A percentile compares a stretch with the other conserved stretches of the same genome.
Evolutionary conservation across 2,888 invertebrate species (phyloP).

Genomic region (Trachelus iudaicus): DNA sequence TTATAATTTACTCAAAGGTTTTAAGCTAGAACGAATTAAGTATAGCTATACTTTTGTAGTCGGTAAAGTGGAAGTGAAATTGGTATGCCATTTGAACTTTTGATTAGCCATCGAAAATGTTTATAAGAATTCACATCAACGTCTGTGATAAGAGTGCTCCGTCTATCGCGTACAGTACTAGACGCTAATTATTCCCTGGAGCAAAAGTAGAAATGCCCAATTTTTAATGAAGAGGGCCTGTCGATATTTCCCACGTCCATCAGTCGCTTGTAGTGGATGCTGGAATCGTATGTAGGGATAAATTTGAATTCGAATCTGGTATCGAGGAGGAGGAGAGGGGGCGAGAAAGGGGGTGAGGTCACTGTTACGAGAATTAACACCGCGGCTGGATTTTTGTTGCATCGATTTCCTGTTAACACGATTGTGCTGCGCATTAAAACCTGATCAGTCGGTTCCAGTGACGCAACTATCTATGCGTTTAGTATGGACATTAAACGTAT

Average conservation of each 20-base stretch:
- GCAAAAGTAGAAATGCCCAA: conserved; percentile 31
- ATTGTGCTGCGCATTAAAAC: conserved; percentile 28
- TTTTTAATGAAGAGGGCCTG: conserved; percentile 48
- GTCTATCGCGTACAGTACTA: conserved; percentile 9
- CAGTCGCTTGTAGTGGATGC: conserved; percentile 27
- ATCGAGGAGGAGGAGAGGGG: not conserved
- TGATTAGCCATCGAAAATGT: not conserved
- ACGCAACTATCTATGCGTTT: not conserved
- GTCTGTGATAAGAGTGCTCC: not conserved
- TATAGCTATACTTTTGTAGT: not conserved
- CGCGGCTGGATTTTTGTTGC: conserved; percentile 38
- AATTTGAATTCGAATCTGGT: not conserved
- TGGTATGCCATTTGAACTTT: not conserved
- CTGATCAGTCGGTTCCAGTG: conserved; percentile 15
- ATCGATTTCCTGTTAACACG: conserved; percentile 52
- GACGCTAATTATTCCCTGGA: conserved; percentile 20
- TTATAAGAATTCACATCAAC: not conserved
- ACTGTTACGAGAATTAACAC: conserved; percentile 44
- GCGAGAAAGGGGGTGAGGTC: conserved; percentile 26
- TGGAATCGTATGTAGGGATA: conserved; percentile 6
- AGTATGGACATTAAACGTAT: not conserved
- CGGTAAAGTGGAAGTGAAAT: not conserved
- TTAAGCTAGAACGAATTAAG: not conserved
- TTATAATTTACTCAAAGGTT: not conserved
- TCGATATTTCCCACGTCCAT: conserved; percentile 51